phyloP scores from a whole-genome alignment of 2,113 vertebrate genomes.

The Sterna hirundo region DNA sequence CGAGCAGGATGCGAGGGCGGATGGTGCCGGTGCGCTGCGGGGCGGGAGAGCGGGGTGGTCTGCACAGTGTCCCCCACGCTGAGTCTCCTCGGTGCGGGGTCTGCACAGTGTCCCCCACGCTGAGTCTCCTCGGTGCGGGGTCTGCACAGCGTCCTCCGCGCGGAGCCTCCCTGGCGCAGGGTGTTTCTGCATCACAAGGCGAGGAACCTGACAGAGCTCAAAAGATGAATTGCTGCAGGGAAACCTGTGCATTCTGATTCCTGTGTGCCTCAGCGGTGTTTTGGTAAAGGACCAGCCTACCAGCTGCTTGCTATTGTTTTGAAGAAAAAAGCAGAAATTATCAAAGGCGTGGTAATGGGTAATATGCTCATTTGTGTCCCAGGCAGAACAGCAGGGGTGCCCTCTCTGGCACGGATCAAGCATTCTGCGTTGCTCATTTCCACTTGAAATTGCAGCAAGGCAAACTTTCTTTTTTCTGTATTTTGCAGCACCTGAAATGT shows the following conservation, averaged over 20 bases:
- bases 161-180: no score
- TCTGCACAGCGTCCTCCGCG: neutral
- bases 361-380: no score
- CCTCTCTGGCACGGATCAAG: neutral
- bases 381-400: neutral
- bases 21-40: neutral
- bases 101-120: neutral
- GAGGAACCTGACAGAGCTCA: neutral
- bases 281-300: neutral
- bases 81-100: neutral
- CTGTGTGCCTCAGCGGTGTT: neutral
- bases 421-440: neutral
- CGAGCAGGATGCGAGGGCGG: neutral
- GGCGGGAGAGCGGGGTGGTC: no score
- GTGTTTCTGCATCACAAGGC: neutral
- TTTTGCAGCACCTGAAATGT: slow-evolving; percentile 92
- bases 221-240: neutral
- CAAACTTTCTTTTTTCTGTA: neutral
- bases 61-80: no score
- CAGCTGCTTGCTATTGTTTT: neutral
- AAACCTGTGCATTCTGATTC: fast-evolving
- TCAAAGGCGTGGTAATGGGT: neutral
- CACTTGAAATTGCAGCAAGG: neutral
- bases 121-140: neutral
- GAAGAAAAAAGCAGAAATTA: neutral